These are phyloP conservation scores for Microplitis demolitor DNA, from an alignment of 1,140 invertebrate species.

Conservation along the genomic window DNA sequence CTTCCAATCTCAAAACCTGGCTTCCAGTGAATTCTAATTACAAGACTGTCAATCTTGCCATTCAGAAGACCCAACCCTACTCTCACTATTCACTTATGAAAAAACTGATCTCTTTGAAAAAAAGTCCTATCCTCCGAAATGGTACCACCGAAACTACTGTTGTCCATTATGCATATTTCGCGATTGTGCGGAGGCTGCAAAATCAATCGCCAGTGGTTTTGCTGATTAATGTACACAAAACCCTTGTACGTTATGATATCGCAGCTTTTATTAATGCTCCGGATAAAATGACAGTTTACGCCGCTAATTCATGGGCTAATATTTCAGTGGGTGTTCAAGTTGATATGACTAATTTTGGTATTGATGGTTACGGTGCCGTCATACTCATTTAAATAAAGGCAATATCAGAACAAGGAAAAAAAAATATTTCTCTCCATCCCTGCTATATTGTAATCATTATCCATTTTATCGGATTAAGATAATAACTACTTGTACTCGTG, in stretches of 20 bases:
- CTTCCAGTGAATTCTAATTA: conserved; percentile 69
- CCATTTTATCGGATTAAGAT: no score
- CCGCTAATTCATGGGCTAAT: conserved; percentile 8
- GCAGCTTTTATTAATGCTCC: conserved; percentile 36
- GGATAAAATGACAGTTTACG: conserved; percentile 16
- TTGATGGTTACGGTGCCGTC: conserved; percentile 34
- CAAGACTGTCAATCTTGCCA: conserved; percentile 60
- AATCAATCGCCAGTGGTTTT: not conserved
- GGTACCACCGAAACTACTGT: conserved; percentile 50
- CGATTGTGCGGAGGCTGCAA: conserved; percentile 25
- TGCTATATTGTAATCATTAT: no score
- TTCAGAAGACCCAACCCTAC: conserved; percentile 41
- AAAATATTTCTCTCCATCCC: no score
- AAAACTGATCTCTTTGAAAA: conserved; percentile 60
- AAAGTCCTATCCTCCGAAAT: conserved; percentile 73
- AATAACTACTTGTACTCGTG: no score
- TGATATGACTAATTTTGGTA: conserved; percentile 22
- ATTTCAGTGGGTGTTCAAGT: conserved; percentile 15
- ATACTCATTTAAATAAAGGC: conserved; percentile 28
- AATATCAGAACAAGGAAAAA: no score
- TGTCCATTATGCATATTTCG: conserved; percentile 50
- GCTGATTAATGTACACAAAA: conserved; percentile 36
- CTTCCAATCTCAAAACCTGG: conserved; percentile 64
- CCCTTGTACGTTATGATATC: conserved; percentile 33
- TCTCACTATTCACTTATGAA: conserved; percentile 62